Evolutionary conservation across 2,113 vertebrate species (phyloP).

Genomic region (Eupsittula cactorum): DNA sequence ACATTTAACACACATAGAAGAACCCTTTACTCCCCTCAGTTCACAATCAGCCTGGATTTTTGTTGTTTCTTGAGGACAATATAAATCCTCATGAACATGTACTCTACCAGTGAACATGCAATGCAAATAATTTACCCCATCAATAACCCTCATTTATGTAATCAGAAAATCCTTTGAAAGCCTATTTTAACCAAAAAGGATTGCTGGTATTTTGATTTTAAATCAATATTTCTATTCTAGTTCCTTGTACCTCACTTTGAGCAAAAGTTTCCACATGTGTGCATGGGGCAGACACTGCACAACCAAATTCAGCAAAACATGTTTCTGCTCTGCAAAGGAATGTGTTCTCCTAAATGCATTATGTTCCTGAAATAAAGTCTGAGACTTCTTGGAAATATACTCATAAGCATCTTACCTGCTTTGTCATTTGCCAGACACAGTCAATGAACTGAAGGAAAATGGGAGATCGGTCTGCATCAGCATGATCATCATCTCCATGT

Average conservation of each 20-base stretch:
- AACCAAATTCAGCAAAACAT: neutral
- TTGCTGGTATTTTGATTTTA: neutral
- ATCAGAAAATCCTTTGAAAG: neutral
- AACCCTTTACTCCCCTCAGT: neutral
- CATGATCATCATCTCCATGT: conserved; percentile 91
- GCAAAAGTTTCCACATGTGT: neutral
- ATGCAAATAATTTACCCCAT: neutral
- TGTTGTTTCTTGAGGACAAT: neutral
- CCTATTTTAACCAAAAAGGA: neutral
- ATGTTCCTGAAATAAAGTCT: neutral
- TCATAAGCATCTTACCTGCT: conserved; percentile 82
- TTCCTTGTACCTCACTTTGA: neutral
- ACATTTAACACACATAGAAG: neutral
- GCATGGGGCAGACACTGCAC: rapidly evolving
- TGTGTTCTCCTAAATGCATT: neutral
- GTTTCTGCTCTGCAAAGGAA: neutral
- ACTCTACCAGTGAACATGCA: neutral
- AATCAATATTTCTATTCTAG: neutral
- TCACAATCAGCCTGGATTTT: neutral
- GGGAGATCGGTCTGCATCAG: conserved; percentile 92
- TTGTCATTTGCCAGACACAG: conserved; percentile 98
- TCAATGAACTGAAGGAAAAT: conserved; percentile 98
- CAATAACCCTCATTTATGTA: neutral
- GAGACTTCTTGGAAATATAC: neutral
- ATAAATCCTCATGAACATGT: neutral